Percentiles rank a stretch among this genome's conserved stretches.
Evolutionary conservation across 2,113 vertebrate species (phyloP).

Genomic region (Saccopteryx leptura): DNA sequence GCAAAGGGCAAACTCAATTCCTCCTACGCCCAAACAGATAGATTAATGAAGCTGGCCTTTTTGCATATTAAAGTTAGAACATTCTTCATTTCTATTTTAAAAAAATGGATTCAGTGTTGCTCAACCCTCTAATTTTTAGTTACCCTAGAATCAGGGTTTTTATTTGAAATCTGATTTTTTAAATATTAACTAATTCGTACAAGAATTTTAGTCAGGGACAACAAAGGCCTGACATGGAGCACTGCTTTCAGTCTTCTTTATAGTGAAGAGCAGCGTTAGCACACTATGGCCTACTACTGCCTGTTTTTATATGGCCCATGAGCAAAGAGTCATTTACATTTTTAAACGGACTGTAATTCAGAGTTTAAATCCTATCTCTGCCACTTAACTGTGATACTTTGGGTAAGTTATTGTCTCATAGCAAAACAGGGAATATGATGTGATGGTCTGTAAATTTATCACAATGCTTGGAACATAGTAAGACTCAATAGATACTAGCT

Average conservation of each 20-base stretch:
- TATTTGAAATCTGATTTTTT: not conserved
- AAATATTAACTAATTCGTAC: slow-evolving; percentile 11
- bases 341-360: not conserved
- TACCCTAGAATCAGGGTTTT: slow-evolving; percentile 23
- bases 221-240: not conserved
- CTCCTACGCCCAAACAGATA: not conserved
- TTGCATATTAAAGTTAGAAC: not conserved
- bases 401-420: not conserved
- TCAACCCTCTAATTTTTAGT: not conserved
- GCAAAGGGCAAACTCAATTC: not conserved
- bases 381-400: not conserved
- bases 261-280: not conserved
- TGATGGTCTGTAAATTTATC: not conserved
- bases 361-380: not conserved
- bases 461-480: not conserved
- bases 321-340: not conserved
- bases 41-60: not conserved
- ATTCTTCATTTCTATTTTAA: slow-evolving; percentile 4
- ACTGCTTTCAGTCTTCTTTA: not conserved
- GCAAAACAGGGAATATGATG: not conserved
- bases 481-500: not conserved
- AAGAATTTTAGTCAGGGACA: slow-evolving; percentile 26
- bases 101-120: not conserved
- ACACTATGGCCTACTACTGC: not conserved
- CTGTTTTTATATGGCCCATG: not conserved